These are phyloP conservation scores for Acyrthosiphon pisum DNA, from an alignment of 1,140 invertebrate genomes.

Conservation along the genomic window DNA sequence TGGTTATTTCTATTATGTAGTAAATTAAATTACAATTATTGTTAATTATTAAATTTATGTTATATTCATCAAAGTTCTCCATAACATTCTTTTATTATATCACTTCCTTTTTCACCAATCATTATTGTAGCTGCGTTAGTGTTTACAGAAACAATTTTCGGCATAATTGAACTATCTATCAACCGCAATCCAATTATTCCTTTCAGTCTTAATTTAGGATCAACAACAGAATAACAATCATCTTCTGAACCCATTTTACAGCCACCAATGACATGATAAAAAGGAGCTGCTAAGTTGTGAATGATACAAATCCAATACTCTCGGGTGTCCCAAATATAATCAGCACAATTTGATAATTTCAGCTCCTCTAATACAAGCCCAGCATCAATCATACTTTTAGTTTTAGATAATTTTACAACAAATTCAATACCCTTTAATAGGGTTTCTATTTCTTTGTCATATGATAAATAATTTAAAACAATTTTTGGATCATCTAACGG, in stretches of 20 bases:
- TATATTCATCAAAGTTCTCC: neutral
- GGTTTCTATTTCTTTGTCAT: conserved; percentile 65
- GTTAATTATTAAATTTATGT: neutral
- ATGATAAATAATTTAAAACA: conserved; percentile 72
- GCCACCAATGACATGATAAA: conserved; percentile 69
- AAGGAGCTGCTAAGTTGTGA: conserved; percentile 63
- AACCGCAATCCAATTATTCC: conserved; percentile 70
- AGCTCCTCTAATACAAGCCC: conserved; percentile 69
- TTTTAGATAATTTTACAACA: conserved; percentile 60
- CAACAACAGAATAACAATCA: conserved; percentile 70
- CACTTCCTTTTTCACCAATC: conserved; percentile 74
- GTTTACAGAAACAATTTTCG: conserved; percentile 69
- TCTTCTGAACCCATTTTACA: conserved; percentile 71
- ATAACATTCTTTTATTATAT: conserved; percentile 68
- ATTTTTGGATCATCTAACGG: conserved; percentile 72
- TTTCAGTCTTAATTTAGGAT: conserved; percentile 68
- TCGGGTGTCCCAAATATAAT: conserved; percentile 70
- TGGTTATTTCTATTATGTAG: no score
- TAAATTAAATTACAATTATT: neutral
- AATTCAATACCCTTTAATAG: conserved; percentile 65
- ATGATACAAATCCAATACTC: conserved; percentile 78
- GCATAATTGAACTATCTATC: conserved; percentile 74
- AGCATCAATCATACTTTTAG: conserved; percentile 62
- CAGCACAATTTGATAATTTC: conserved; percentile 68
- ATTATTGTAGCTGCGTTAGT: conserved; percentile 74